phyloP scores from a whole-genome alignment of 2,888 invertebrate species.

The Chalcis sispes region DNA sequence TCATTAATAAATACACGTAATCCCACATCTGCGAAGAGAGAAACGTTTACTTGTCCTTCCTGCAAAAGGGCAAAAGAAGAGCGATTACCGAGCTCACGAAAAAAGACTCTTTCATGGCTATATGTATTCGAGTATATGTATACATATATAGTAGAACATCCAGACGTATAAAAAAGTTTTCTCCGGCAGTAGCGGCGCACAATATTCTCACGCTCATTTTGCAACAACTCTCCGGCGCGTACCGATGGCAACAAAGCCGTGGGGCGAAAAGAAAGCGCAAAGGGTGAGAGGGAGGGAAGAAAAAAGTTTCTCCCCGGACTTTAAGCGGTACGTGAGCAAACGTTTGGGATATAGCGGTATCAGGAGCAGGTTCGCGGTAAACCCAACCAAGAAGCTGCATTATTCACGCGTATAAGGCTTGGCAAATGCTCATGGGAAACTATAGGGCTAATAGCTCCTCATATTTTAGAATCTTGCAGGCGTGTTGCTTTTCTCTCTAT shows the following conservation, averaged over 20 bases:
- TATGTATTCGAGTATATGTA: too few species aligned
- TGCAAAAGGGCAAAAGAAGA: slow-evolving; percentile 4
- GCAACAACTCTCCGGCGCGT: slow-evolving; percentile 18
- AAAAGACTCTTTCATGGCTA: slow-evolving; percentile 5
- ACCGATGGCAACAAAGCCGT: neutral
- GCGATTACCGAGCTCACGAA: slow-evolving; percentile 3
- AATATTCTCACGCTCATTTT: slow-evolving; percentile 44
- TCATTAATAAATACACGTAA: slow-evolving; percentile 14
- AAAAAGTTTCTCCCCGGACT: slow-evolving; percentile 41
- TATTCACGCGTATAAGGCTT: slow-evolving; percentile 67
- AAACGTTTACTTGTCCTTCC: neutral
- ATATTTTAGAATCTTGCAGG: slow-evolving; percentile 68
- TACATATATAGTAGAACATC: too few species aligned
- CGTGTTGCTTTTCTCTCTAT: too few species aligned
- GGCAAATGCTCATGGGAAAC: slow-evolving; percentile 62
- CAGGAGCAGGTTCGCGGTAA: slow-evolving; percentile 51
- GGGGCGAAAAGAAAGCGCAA: neutral
- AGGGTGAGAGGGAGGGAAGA: neutral
- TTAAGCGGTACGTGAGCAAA: too few species aligned
- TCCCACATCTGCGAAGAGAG: too few species aligned
- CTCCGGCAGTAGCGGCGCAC: slow-evolving; percentile 1
- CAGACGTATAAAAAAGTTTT: slow-evolving; percentile 32
- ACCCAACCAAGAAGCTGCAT: slow-evolving; percentile 61
- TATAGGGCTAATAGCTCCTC: slow-evolving; percentile 68
- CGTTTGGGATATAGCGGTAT: slow-evolving; percentile 27